Base-by-base conservation (phyloP, 2,797 vertebrate genomes). In the Poliocrania exsul region DNA sequence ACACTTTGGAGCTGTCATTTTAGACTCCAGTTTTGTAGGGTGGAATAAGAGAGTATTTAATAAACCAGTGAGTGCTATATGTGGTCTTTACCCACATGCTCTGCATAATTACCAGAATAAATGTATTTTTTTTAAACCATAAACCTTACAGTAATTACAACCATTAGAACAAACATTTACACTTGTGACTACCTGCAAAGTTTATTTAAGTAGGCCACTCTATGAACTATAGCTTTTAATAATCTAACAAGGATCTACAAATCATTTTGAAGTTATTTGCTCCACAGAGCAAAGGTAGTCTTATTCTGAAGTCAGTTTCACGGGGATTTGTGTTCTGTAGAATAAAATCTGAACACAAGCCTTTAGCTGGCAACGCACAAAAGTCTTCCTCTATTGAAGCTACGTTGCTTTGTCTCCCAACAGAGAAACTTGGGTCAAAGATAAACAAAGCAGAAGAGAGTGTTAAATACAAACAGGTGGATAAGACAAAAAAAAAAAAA, bases 381-480 rank as follows among this genome's bases (percentile, higher is more conserved):
- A 92, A 72, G 65, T 77, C 86, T 90, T 89, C 46, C 80, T 60
- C 53, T 73, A 40, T 5, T 60, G 44, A 57, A 89, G 78, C 83
- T 90, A 47, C 0, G 4, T 24, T 0, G 11, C 84, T 73, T 84
- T 54, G 40, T 42, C 57, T 90, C 84, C 37, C 75, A 77, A 14
- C 33, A 71, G 81, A 92, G 78, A 51, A 92, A 87, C 46, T 58
- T 54, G 14, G 50, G 61, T 84, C 86, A 95, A 85, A 80, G 58
- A 81, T 3, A 9, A 88, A 88, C 51, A 90, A 93, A 86, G 66
- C 54, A 92, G 74, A 81, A 85, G 75, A 65, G 54, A 79, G 47
- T 0, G 31, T 56, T 93, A 83, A 91, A 92, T 72, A 81, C 78
- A 87, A 95, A 93, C 62, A 88, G 84, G 86, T 88, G 86, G 56